phyloP scores from a whole-genome alignment of 1,140 invertebrate genomes.

The Drosophila grimshawi region DNA sequence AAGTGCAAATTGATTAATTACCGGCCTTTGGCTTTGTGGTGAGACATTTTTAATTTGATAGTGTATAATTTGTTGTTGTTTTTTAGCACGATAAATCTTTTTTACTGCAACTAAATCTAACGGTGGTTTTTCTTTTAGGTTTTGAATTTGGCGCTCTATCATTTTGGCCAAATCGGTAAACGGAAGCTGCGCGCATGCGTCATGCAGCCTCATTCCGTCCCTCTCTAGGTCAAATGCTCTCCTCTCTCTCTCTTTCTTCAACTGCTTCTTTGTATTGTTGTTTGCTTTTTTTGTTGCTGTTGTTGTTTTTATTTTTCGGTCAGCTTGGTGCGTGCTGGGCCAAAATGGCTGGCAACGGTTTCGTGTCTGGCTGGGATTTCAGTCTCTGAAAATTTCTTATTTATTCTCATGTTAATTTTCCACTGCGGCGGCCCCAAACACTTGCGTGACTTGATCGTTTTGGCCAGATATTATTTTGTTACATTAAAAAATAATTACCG shows the following conservation, averaged over 20 bases:
- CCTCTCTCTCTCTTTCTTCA: neutral
- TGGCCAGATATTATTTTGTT: slow-evolving; percentile 84
- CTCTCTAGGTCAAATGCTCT: slow-evolving; percentile 11
- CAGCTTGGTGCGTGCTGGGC: slow-evolving; percentile 38
- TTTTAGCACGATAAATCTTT: slow-evolving; percentile 36
- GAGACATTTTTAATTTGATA: slow-evolving; percentile 67
- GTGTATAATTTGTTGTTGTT: slow-evolving; percentile 28
- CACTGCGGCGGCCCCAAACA: slow-evolving; percentile 39
- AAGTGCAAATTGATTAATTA: slow-evolving; percentile 79
- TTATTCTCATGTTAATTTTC: slow-evolving; percentile 81
- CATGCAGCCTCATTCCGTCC: slow-evolving; percentile 18
- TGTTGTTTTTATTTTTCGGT: neutral
- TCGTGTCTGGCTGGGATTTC: slow-evolving; percentile 77
- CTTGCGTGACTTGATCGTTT: slow-evolving; percentile 84
- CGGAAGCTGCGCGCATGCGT: slow-evolving; percentile 53
- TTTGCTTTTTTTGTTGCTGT: neutral
- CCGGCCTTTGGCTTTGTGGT: slow-evolving; percentile 25
- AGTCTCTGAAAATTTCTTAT: slow-evolving; percentile 81
- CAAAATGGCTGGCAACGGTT: slow-evolving; percentile 39
- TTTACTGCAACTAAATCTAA: slow-evolving; percentile 2
- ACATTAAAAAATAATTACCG: slow-evolving; percentile 84
- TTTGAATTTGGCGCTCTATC: slow-evolving; percentile 35
- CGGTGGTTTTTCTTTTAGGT: slow-evolving; percentile 18
- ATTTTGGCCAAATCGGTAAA: slow-evolving; percentile 29
- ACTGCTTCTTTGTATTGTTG: neutral